A percentile compares a stretch with the other conserved stretches of the same genome.
Evolutionary conservation across 2,113 vertebrate genomes (phyloP).

Genomic region (Coryphaenoides rupestris): DNA sequence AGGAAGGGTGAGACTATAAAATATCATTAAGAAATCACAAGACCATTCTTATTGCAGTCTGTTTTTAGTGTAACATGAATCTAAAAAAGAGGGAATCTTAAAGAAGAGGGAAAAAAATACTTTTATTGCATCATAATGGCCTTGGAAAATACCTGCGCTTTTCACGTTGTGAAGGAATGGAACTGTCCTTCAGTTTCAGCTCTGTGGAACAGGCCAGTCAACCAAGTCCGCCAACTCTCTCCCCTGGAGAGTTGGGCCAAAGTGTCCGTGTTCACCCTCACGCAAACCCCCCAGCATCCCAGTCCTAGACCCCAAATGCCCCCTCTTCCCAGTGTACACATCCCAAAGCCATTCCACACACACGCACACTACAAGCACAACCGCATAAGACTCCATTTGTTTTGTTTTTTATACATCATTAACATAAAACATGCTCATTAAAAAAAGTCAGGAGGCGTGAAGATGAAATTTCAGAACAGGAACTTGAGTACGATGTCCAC

Average conservation of each 20-base stretch:
- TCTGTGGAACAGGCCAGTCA: constrained; percentile 10
- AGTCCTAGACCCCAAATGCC: neutral
- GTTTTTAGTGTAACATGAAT: neutral
- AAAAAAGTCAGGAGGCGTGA: constrained; percentile 48
- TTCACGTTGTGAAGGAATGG: constrained; percentile 55
- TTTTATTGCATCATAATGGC: constrained; percentile 42
- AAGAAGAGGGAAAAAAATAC: constrained; percentile 45
- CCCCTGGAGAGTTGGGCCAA: no score
- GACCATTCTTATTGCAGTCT: no score
- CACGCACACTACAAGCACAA: constrained; percentile 6
- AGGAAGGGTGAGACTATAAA: no score
- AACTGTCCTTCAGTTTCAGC: constrained; percentile 32
- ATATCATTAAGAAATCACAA: no score
- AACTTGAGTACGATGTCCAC: constrained; percentile 62
- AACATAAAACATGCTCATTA: constrained; percentile 64
- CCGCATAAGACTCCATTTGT: constrained; percentile 18
- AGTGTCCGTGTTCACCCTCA: neutral
- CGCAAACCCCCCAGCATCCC: neutral
- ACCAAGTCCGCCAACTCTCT: no score
- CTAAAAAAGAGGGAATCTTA: constrained; percentile 3
- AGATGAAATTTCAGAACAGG: constrained; percentile 40
- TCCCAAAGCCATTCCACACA: constrained; percentile 4
- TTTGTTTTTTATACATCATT: constrained; percentile 11
- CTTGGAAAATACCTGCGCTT: constrained; percentile 24
- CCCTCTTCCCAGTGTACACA: neutral